Conservation (phyloP, 2,888 invertebrate genomes). For the Ferdinandea cuprea region DNA sequence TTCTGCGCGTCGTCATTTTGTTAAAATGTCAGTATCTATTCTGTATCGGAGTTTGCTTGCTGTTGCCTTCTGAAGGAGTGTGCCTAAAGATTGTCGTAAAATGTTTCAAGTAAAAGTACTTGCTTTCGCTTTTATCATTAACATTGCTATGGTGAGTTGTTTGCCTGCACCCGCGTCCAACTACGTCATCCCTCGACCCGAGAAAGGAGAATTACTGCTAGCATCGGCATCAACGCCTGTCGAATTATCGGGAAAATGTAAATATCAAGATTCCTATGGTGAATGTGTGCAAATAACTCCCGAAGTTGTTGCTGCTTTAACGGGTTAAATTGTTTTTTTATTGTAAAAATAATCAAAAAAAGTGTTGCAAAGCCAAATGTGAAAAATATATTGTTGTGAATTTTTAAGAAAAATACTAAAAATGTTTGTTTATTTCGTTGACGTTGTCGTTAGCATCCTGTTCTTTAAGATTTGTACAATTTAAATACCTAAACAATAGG, state of each 20-base stretch:
- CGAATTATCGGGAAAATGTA: slow-evolving; percentile 60
- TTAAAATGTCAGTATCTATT: slow-evolving; percentile 65
- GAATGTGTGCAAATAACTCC: slow-evolving; percentile 69
- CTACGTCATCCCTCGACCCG: slow-evolving; percentile 47
- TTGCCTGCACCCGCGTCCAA: slow-evolving; percentile 49
- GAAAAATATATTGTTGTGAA: background rate
- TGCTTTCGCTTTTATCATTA: slow-evolving; percentile 29
- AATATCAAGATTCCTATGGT: slow-evolving; percentile 68
- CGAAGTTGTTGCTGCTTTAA: slow-evolving; percentile 60
- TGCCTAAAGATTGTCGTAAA: slow-evolving; percentile 22
- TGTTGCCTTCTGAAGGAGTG: slow-evolving; percentile 51
- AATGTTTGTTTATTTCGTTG: background rate
- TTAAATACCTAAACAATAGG: too few species aligned
- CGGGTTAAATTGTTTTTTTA: slow-evolving; percentile 31
- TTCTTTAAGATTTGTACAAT: too few species aligned
- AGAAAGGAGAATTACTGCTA: slow-evolving; percentile 41
- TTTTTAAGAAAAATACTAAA: background rate
- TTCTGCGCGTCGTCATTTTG: slow-evolving; percentile 45
- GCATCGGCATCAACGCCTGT: slow-evolving; percentile 49
- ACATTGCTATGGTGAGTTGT: background rate
- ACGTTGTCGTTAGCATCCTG: background rate
- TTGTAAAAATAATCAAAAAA: background rate
- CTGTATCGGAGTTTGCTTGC: slow-evolving; percentile 57
- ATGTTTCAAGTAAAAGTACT: slow-evolving; percentile 40
- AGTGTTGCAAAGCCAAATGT: slow-evolving; percentile 2